phyloP scores from a whole-genome alignment of 2,888 invertebrate genomes.

The Biston stratarius region DNA sequence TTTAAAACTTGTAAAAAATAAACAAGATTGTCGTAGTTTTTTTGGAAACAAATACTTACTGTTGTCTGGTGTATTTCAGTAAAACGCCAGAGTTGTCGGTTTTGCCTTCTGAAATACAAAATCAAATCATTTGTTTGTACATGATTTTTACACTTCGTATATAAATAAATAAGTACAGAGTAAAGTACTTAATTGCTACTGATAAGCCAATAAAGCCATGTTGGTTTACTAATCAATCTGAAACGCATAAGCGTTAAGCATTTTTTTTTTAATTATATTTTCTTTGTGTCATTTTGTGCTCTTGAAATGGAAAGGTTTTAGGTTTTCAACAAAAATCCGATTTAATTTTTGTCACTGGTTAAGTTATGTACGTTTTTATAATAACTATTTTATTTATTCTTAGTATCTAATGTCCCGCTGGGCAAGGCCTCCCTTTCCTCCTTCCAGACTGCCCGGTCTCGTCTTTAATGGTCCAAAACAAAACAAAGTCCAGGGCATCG shows the following conservation, averaged over 20 bases:
- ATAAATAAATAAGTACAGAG: background rate
- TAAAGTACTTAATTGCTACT: background rate
- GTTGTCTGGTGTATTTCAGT: constrained; percentile 91
- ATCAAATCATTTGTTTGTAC: background rate
- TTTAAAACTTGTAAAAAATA: too few species aligned
- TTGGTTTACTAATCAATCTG: background rate
- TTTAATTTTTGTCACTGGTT: too few species aligned
- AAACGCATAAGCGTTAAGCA: background rate
- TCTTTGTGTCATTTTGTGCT: background rate
- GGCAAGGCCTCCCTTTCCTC: too few species aligned
- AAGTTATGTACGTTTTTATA: too few species aligned
- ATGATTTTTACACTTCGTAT: background rate
- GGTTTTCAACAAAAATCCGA: too few species aligned
- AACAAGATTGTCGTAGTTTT: background rate
- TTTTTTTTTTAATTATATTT: background rate
- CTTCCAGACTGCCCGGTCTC: too few species aligned
- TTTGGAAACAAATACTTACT: constrained; percentile 81
- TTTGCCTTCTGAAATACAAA: constrained; percentile 87
- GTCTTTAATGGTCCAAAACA: too few species aligned
- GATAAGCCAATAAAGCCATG: background rate
- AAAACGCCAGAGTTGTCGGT: constrained; percentile 95
- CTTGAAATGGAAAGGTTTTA: background rate
- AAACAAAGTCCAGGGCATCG: too few species aligned
- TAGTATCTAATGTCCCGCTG: too few species aligned
- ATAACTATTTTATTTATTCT: too few species aligned